phyloP scores from a whole-genome alignment of 1,140 invertebrate species.

The Phocides pigmalion region DNA sequence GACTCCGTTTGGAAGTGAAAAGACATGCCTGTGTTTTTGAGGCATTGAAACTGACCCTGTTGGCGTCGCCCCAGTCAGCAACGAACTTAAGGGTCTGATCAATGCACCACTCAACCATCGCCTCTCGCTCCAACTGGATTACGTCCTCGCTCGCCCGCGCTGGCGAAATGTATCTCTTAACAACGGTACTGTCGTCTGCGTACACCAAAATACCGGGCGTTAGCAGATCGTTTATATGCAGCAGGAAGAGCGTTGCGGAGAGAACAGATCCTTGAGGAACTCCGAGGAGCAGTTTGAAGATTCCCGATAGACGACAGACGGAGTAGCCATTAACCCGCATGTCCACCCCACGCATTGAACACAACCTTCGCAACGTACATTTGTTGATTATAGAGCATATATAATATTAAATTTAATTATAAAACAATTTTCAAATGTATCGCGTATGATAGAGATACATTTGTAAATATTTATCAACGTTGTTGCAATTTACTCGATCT shows the following conservation, averaged over 20 bases:
- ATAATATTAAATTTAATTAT: no score
- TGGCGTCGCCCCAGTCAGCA: conserved; percentile 20
- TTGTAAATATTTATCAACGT: no score
- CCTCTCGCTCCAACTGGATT: background rate
- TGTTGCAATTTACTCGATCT: no score
- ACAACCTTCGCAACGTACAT: no score
- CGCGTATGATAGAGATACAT: no score
- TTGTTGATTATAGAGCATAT: no score
- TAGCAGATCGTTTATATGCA: conserved; percentile 23
- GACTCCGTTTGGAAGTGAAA: conserved; percentile 19
- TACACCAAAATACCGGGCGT: conserved; percentile 9
- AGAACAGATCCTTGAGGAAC: conserved; percentile 29
- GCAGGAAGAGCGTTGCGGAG: conserved; percentile 21
- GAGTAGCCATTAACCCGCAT: no score
- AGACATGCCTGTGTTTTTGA: conserved; percentile 22
- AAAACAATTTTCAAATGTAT: no score
- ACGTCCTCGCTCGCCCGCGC: background rate
- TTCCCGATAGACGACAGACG: no score
- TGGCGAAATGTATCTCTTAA: conserved; percentile 11
- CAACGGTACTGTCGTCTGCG: conserved; percentile 31
- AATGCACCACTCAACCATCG: background rate
- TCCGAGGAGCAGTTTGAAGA: no score
- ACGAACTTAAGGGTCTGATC: no score
- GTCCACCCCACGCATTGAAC: no score
- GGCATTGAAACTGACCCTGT: conserved; percentile 20